These are phyloP conservation scores for Hestina assimilis DNA, from an alignment of 1,140 invertebrate genomes.

Conservation along the genomic window DNA sequence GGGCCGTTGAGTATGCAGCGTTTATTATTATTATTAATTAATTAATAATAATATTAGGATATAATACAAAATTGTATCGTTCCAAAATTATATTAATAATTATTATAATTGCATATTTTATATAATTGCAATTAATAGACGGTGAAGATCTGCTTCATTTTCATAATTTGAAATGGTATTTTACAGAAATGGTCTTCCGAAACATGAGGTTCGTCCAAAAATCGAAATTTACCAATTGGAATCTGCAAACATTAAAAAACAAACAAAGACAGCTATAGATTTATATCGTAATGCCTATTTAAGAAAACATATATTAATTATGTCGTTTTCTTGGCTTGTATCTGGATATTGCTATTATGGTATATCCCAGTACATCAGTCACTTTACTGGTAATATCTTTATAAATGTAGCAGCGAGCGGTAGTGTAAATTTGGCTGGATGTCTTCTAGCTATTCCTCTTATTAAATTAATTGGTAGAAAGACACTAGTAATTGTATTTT, in stretches of 20 bases:
- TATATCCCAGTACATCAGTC: slow-evolving; percentile 84
- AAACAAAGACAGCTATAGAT: slow-evolving; percentile 81
- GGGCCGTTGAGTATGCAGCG: too few relatives aligned
- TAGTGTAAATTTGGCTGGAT: slow-evolving; percentile 80
- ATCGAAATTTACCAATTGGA: slow-evolving; percentile 49
- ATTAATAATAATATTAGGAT: too few relatives aligned
- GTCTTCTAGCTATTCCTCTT: slow-evolving; percentile 80
- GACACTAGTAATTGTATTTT: slow-evolving; percentile 78
- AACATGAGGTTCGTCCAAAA: slow-evolving; percentile 38
- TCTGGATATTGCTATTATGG: slow-evolving; percentile 87
- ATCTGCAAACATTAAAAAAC: slow-evolving; percentile 34
- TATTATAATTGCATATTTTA: too few relatives aligned
- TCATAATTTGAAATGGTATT: not conserved
- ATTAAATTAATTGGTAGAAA: slow-evolving; percentile 81
- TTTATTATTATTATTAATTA: too few relatives aligned
- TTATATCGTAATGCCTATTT: slow-evolving; percentile 86
- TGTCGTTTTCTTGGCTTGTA: slow-evolving; percentile 84
- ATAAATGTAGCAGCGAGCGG: slow-evolving; percentile 84
- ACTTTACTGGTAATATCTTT: slow-evolving; percentile 85
- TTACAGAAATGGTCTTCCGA: slow-evolving; percentile 57
- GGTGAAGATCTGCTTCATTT: not conserved
- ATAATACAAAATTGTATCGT: too few relatives aligned
- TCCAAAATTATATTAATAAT: too few relatives aligned
- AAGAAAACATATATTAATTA: slow-evolving; percentile 84
- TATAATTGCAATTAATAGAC: too few relatives aligned